Percentiles rank a stretch among this genome's conserved stretches.
Conservation (phyloP, 2,797 vertebrate species). For the Buphagus erythrorhynchus region DNA sequence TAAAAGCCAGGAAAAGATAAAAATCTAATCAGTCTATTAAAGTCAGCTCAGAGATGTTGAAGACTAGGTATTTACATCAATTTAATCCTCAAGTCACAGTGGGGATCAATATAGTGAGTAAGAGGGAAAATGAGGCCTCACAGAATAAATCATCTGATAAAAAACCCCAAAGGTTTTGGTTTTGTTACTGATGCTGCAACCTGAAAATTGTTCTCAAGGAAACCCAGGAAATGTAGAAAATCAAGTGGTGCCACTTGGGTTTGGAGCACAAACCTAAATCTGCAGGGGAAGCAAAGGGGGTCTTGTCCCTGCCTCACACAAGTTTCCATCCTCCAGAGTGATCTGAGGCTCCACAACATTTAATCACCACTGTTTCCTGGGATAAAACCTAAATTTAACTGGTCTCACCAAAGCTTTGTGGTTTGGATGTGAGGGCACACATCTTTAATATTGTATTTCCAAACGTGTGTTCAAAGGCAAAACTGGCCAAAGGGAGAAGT, state of each 20-base stretch:
- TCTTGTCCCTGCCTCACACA: background rate
- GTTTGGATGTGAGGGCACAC: background rate
- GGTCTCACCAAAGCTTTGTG: background rate
- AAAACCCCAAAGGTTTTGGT: background rate
- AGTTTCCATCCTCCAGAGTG: background rate
- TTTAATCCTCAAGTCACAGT: background rate
- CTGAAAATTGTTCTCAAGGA: background rate
- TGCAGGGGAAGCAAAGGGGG: background rate
- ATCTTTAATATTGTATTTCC: background rate
- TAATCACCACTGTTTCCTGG: background rate
- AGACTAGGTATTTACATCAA: background rate
- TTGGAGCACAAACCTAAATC: background rate
- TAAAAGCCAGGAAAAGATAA: background rate
- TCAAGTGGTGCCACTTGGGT: background rate
- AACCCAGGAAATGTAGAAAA: fast-evolving
- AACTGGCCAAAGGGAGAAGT: background rate
- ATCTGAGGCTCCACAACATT: background rate
- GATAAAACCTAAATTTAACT: background rate
- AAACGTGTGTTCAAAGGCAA: background rate
- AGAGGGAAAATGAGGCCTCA: background rate
- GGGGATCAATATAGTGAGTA: background rate
- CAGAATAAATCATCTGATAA: background rate
- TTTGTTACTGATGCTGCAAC: background rate
- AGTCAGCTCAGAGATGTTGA: background rate
- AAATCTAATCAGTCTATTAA: background rate